phyloP scores from a whole-genome alignment of 2,888 invertebrate species.

The Actias luna region DNA sequence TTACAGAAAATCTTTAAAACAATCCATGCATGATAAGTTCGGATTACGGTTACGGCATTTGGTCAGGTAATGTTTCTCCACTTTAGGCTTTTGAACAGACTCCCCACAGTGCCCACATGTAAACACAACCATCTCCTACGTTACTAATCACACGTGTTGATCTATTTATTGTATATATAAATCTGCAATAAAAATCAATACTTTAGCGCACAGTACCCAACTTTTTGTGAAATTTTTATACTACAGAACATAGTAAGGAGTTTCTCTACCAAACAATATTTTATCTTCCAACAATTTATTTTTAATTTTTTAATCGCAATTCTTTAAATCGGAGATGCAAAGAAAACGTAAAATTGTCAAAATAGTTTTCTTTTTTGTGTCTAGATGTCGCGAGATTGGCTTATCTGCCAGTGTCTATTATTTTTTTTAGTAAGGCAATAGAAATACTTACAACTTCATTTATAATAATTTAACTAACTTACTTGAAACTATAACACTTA shows the following conservation, averaged over 20 bases:
- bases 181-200: conserved; percentile 14
- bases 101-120: conserved; percentile 96
- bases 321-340: not conserved
- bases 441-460: too few species aligned
- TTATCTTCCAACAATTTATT: not conserved
- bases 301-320: not conserved
- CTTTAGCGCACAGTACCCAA: conserved; percentile 10
- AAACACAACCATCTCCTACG: conserved; percentile 92
- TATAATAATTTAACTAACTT: too few species aligned
- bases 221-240: not conserved
- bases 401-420: not conserved
- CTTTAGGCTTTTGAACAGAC: conserved; percentile 93
- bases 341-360: not conserved
- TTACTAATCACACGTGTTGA: conserved; percentile 34
- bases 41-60: conserved; percentile 86
- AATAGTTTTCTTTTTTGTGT: not conserved
- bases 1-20: conserved; percentile 93
- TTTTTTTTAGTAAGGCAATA: not conserved
- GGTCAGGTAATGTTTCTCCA: conserved; percentile 92
- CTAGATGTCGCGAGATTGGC: not conserved
- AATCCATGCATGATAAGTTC: conserved; percentile 95
- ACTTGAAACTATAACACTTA: too few species aligned
- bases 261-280: not conserved
- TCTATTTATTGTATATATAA: conserved; percentile 36
- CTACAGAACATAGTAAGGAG: not conserved